phyloP scores from a whole-genome alignment of 2,888 invertebrate genomes.

The Encarsia formosa region DNA sequence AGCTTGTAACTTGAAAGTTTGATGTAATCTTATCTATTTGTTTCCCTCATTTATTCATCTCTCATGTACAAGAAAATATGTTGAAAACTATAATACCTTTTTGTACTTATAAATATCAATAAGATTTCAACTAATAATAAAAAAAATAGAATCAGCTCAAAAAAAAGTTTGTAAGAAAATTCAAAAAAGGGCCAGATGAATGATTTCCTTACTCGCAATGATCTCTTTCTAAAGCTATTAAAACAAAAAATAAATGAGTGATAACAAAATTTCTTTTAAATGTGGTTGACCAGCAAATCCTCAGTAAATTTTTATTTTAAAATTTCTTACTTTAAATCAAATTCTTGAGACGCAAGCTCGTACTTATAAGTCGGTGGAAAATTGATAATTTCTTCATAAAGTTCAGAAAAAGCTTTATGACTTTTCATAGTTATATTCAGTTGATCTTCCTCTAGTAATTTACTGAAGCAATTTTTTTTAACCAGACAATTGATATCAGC shows the following conservation, averaged over 20 bases:
- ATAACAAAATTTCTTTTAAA: background rate
- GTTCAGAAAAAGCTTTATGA: conserved; percentile 79
- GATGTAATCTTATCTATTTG: no score
- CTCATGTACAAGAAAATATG: no score
- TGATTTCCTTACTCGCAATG: no score
- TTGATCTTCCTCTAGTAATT: conserved; percentile 74
- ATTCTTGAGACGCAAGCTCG: conserved; percentile 68
- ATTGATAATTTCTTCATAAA: conserved; percentile 67
- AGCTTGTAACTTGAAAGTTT: no score
- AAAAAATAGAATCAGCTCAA: background rate
- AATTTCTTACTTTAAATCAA: conserved; percentile 69
- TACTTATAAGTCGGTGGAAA: conserved; percentile 90
- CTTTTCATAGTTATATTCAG: conserved; percentile 65
- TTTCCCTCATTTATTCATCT: no score
- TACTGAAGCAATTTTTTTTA: conserved; percentile 62
- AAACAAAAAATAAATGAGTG: background rate
- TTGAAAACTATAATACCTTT: no score
- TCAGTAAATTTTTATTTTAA: conserved; percentile 8
- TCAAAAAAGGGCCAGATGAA: no score
- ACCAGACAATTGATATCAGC: conserved; percentile 66
- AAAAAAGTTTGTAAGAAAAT: background rate
- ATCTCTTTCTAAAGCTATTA: no score
- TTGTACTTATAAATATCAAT: no score
- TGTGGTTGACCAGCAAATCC: background rate
- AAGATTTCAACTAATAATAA: no score